Evolutionary conservation across 2,888 invertebrate genomes (phyloP).

Genomic region (Criorhina ranunculi): DNA sequence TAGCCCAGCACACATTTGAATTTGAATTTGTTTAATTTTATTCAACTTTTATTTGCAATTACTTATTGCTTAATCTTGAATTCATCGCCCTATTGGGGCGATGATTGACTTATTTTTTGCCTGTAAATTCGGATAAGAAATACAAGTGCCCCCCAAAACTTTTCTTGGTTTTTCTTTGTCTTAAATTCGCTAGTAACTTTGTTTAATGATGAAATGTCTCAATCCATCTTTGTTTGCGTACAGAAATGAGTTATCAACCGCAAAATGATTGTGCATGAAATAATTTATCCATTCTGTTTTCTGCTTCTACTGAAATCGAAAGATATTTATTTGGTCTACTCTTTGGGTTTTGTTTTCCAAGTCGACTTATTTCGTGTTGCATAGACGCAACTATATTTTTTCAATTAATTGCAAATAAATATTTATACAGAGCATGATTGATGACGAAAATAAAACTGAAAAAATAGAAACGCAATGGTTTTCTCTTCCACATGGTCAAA

Average conservation of each 20-base stretch:
- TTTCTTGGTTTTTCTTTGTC: too few species aligned
- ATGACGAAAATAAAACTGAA: constrained; percentile 21
- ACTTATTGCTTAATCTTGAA: constrained; percentile 9
- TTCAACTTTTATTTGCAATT: constrained; percentile 26
- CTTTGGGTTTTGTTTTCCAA: constrained; percentile 41
- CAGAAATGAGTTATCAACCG: constrained; percentile 51
- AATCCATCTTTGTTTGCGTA: constrained; percentile 24
- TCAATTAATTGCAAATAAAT: constrained; percentile 35
- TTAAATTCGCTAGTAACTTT: not conserved
- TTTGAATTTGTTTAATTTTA: constrained; percentile 38
- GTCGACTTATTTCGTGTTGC: constrained; percentile 12
- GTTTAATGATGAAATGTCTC: constrained; percentile 42
- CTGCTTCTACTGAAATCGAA: constrained; percentile 42
- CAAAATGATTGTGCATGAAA: constrained; percentile 56
- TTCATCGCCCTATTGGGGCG: not conserved
- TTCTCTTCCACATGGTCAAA: constrained; percentile 45
- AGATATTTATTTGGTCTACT: constrained; percentile 31
- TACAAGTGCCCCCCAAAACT: too few species aligned
- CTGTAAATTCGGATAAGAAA: too few species aligned
- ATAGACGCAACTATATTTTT: constrained; percentile 17
- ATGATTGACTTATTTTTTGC: not conserved
- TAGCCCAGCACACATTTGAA: constrained; percentile 26
- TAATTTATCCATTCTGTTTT: constrained; percentile 66
- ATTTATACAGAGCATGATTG: constrained; percentile 12
- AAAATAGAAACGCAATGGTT: constrained; percentile 20